These are phyloP conservation scores for Orchesella cincta DNA, from an alignment of 1,140 invertebrate genomes.

Conservation along the genomic window DNA sequence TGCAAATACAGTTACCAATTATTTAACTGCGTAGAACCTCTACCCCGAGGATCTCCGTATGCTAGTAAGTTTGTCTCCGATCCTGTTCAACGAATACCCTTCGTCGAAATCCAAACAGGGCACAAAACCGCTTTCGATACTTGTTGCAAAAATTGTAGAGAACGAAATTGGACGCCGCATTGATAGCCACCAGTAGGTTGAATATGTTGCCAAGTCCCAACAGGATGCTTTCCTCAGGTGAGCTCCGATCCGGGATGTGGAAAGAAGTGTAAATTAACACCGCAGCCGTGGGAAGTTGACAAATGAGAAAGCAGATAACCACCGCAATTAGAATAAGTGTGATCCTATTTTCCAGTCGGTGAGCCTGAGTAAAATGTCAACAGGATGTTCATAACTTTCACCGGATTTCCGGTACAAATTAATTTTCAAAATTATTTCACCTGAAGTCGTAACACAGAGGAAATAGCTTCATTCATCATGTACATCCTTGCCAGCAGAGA, in stretches of 20 bases:
- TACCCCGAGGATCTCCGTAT: too few species aligned
- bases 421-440: background rate
- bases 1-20: too few species aligned
- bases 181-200: constrained; percentile 71
- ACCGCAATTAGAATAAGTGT: constrained; percentile 75
- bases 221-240: constrained; percentile 35
- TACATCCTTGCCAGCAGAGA: constrained; percentile 41
- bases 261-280: constrained; percentile 61
- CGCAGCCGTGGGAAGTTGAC: constrained; percentile 69
- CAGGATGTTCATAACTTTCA: background rate
- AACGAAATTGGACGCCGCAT: constrained; percentile 53
- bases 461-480: constrained; percentile 44
- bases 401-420: background rate
- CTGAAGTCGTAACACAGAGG: constrained; percentile 46
- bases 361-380: constrained; percentile 48
- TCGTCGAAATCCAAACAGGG: too few species aligned
- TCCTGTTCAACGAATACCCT: too few species aligned
- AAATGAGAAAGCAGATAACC: constrained; percentile 73
- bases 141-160: constrained; percentile 76
- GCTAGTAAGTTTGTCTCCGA: too few species aligned
- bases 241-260: constrained; percentile 53
- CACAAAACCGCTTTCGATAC: too few species aligned
- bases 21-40: too few species aligned
- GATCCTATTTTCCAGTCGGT: constrained; percentile 69
- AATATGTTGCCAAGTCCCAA: constrained; percentile 67